A percentile compares a stretch with the other conserved stretches of the same genome.
These are phyloP conservation scores for Amblyopsis hoosieri DNA, from an alignment of 2,797 vertebrate species.

Conservation along the genomic window DNA sequence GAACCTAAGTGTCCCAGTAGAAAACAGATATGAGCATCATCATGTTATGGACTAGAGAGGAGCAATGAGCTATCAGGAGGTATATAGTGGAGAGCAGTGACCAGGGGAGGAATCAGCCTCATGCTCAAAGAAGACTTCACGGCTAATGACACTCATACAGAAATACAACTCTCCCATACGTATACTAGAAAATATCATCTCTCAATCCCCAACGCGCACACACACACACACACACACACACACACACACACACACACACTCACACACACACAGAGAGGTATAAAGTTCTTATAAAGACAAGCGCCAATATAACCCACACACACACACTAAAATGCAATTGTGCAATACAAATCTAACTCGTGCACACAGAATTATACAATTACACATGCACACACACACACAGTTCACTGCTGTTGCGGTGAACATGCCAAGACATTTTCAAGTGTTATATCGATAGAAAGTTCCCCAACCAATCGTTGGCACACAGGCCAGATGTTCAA, in stretches of 20 bases:
- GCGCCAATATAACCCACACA: not conserved
- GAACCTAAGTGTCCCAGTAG: slow-evolving; percentile 55
- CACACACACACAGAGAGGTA: slow-evolving; percentile 6
- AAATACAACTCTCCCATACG: slow-evolving; percentile 66
- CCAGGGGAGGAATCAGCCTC: slow-evolving; percentile 95
- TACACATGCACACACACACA: slow-evolving; percentile 24
- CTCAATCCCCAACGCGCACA: slow-evolving; percentile 17
- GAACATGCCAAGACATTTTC: slow-evolving; percentile 87
- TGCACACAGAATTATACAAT: slow-evolving; percentile 23
- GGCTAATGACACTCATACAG: slow-evolving; percentile 72
- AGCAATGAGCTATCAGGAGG: slow-evolving; percentile 55
- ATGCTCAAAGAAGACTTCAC: slow-evolving; percentile 84
- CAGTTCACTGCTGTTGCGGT: slow-evolving; percentile 82
- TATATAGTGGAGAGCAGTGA: slow-evolving; percentile 67
- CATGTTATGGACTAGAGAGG: slow-evolving; percentile 40
- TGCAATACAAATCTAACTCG: slow-evolving; percentile 34
- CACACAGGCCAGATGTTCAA: slow-evolving; percentile 92
- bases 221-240: slow-evolving; percentile 25
- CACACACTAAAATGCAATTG: slow-evolving; percentile 49
- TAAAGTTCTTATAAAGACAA: too few species aligned
- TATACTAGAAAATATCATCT: not conserved
- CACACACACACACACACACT: slow-evolving; percentile 19
- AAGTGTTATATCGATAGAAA: slow-evolving; percentile 75
- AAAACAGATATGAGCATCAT: slow-evolving; percentile 16
- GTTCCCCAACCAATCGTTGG: slow-evolving; percentile 82